Conservation (phyloP, 1,140 invertebrate species). For the Lepidurus arcticus region DNA sequence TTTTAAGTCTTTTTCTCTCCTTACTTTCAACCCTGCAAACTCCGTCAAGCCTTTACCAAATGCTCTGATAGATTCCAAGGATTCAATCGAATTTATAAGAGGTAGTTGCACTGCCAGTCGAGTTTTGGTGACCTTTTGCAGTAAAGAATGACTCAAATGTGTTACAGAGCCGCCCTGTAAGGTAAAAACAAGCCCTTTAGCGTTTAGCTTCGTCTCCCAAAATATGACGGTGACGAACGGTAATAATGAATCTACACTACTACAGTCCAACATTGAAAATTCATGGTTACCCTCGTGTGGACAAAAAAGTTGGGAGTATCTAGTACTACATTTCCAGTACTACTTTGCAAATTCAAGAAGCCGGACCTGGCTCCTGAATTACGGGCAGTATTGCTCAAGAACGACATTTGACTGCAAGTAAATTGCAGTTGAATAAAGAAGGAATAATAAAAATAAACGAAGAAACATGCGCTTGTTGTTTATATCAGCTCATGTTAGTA, state of each 20-base stretch:
- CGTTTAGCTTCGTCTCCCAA: background rate
- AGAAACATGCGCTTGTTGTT: too few relatives aligned
- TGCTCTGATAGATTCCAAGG: slow-evolving; percentile 49
- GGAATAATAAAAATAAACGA: too few relatives aligned
- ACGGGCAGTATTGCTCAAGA: background rate
- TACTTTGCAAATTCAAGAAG: background rate
- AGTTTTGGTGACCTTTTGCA: slow-evolving; percentile 26
- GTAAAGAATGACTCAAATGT: slow-evolving; percentile 23
- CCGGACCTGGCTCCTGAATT: background rate
- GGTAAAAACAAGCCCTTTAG: background rate
- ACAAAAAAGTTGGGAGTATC: slow-evolving; percentile 26
- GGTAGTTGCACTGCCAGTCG: slow-evolving; percentile 6
- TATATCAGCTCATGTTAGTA: too few relatives aligned
- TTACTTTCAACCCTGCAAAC: slow-evolving; percentile 53
- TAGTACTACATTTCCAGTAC: slow-evolving; percentile 1
- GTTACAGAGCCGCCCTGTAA: slow-evolving; percentile 23
- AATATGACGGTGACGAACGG: background rate
- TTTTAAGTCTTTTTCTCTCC: slow-evolving; percentile 36
- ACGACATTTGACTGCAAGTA: background rate
- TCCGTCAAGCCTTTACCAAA: slow-evolving; percentile 49
- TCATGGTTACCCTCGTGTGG: slow-evolving; percentile 20
- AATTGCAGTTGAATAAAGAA: too few relatives aligned
- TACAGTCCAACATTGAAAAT: background rate
- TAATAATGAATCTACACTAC: background rate
- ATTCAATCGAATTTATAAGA: slow-evolving; percentile 46